A percentile compares a stretch with the other conserved stretches of the same genome.
Evolutionary conservation across 1,140 invertebrate species (phyloP).

Genomic region (Sipha flava): DNA sequence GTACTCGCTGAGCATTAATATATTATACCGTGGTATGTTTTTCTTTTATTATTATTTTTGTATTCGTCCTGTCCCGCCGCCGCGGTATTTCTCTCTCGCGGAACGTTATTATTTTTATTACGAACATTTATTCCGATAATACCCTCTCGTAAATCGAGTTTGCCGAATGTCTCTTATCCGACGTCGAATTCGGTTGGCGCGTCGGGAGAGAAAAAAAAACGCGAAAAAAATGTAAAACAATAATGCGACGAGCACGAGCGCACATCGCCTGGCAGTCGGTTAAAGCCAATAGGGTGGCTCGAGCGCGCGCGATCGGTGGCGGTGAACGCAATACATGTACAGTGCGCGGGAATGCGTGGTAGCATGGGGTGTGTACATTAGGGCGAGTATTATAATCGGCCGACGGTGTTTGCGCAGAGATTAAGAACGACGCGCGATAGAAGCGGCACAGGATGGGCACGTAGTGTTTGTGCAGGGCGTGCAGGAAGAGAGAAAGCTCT

Average conservation of each 20-base stretch:
- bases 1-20: too few relatives aligned
- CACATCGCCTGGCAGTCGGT: neutral
- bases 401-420: slow-evolving; percentile 18
- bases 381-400: neutral
- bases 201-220: neutral
- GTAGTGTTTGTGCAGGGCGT: neutral
- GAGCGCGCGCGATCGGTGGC: too few relatives aligned
- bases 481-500: neutral
- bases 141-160: too few relatives aligned
- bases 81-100: neutral
- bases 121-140: too few relatives aligned
- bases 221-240: slow-evolving; percentile 4
- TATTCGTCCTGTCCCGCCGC: neutral
- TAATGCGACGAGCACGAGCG: neutral
- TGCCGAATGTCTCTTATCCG: too few relatives aligned
- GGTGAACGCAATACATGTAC: too few relatives aligned
- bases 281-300: too few relatives aligned
- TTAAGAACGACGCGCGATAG: neutral
- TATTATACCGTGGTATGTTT: neutral
- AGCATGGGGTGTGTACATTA: slow-evolving; percentile 5
- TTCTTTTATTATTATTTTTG: neutral
- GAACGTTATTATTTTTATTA: neutral
- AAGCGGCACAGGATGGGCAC: neutral
- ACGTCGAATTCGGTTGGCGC: neutral
- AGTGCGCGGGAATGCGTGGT: neutral